phyloP scores from a whole-genome alignment of 37 sponge, comb jelly and placozoan genomes.

The Lycopodina hypogea region DNA sequence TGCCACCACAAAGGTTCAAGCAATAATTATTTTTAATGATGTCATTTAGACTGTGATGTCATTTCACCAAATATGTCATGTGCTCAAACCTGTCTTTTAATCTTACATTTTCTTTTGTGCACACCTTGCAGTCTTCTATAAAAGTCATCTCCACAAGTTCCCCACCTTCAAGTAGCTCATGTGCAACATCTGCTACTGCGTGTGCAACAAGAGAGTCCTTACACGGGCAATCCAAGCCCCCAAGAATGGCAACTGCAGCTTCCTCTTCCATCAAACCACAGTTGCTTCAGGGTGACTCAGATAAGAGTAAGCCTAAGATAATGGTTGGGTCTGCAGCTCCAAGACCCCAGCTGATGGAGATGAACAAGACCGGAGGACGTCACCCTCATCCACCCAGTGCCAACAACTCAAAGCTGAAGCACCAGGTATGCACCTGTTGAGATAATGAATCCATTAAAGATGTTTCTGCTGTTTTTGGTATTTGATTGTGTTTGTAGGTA shows the following conservation, averaged over 20 bases:
- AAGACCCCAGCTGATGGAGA: not conserved
- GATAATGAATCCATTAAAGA: no score
- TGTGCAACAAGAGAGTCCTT: not conserved
- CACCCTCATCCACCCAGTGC: conserved; percentile 65
- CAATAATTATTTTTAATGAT: no score
- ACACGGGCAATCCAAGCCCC: not conserved
- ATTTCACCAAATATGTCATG: no score
- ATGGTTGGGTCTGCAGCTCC: not conserved
- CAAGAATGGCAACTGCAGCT: not conserved
- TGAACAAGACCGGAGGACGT: conserved; percentile 10
- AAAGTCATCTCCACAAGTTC: no score
- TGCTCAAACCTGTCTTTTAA: no score
- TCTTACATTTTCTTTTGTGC: no score
- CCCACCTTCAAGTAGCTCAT: no score
- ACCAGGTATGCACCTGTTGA: conserved; percentile 28
- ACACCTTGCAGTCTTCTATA: no score
- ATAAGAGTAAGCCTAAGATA: no score
- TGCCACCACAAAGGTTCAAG: no score
- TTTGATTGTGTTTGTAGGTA: not conserved
- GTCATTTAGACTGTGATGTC: no score
- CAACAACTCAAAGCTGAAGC: conserved; percentile 56
- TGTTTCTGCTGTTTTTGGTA: not conserved
- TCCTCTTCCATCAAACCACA: not conserved
- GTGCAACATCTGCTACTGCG: not conserved
- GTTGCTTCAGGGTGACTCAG: not conserved